phyloP scores from a whole-genome alignment of 2,888 invertebrate genomes.

The Auanema freiburgensis region DNA sequence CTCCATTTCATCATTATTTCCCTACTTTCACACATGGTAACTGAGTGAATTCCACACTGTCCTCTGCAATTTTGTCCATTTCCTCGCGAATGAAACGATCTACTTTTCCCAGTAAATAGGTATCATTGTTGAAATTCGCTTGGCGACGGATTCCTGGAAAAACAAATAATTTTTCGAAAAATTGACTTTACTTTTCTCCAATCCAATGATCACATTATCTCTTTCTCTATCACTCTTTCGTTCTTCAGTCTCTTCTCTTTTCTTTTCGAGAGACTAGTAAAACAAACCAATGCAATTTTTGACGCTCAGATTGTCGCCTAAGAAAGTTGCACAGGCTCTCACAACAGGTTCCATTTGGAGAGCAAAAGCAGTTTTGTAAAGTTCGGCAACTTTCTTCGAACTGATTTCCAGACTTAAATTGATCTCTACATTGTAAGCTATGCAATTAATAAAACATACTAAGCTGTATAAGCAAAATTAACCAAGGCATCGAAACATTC shows the following conservation, averaged over 20 bases:
- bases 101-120: constrained; percentile 50
- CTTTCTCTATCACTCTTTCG: too few relatives aligned
- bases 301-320: constrained; percentile 73
- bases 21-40: constrained; percentile 60
- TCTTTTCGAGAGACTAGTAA: background rate
- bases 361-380: constrained; percentile 79
- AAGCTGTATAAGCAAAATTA: constrained; percentile 82
- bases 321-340: constrained; percentile 75
- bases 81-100: constrained; percentile 59
- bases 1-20: background rate
- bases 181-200: background rate
- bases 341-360: constrained; percentile 77
- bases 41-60: constrained; percentile 58
- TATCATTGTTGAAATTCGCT: constrained; percentile 62
- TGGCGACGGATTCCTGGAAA: constrained; percentile 58
- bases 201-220: too few relatives aligned
- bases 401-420: constrained; percentile 69
- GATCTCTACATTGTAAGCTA: too few relatives aligned
- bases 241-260: too few relatives aligned
- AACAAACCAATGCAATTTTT: constrained; percentile 67
- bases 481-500: constrained; percentile 77
- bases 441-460: constrained; percentile 64
- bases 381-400: constrained; percentile 73
- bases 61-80: constrained; percentile 49
- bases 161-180: background rate